Base-by-base conservation (phyloP, 2,113 vertebrate species). In the Mugil cephalus region DNA sequence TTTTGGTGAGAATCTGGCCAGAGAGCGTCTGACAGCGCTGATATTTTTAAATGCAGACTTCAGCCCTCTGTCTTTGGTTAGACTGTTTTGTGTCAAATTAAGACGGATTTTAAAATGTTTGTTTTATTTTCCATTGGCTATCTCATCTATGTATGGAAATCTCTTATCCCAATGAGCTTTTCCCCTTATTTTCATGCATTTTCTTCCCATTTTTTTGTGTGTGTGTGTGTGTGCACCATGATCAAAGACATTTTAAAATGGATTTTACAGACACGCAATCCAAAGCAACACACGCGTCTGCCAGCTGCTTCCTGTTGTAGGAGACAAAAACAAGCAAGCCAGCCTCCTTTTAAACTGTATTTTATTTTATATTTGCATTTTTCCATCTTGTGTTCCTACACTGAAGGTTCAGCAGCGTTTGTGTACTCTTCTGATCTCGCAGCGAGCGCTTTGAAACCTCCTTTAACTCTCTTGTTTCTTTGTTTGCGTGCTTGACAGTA, bases 221-320 rank as follows among this genome's bases (percentile, higher is more conserved):
- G 24, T 52, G 4, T 17, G 8, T 11, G 10, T 11, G 42, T 1
- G 4, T 38, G 47, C 19, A 71, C 13, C 2, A 2, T 8, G 50
- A 79, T 79, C 78, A 84, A 70, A 77, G 62, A 51, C 21, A 0
- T 75, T 47, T 72, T 19, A 21, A 64, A 72, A 47, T 19, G 35
- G 39, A 18, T 60, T 72, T 60, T 47, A 35, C 34, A 63, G 62
- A 66, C 34, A 2, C 30, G 35, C 14, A 50, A 63, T 63, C 10
- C 56, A 34, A 64, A 71, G 15, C 69, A 73, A 30, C 47, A 38
- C 10, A 3, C 0, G 10, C 45, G 7, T 17, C 59, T 59, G 58
- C 43, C 70, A 74, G 60, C 75, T 69, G 62, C 69, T 58, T 39
- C 21, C 11, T 17, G 24, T 38, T 40, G 36, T 47, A 45, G 12